These are phyloP conservation scores for Tonatia bakeri DNA, from an alignment of 2,113 vertebrate species.

Conservation along the genomic window DNA sequence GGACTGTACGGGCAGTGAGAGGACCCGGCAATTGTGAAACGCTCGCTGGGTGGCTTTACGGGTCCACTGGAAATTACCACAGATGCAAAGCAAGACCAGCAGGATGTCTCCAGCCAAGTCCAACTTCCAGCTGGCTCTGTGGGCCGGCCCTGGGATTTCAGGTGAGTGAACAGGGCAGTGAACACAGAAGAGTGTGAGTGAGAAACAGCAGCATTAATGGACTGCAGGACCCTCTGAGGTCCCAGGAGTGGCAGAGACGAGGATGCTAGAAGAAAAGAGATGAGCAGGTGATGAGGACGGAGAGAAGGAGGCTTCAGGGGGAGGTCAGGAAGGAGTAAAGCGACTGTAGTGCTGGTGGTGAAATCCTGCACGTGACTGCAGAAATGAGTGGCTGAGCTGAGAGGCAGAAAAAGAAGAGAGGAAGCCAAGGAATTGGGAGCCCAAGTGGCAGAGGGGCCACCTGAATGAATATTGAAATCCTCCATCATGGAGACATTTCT, in stretches of 20 bases:
- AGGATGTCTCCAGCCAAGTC: neutral
- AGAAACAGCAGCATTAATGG: neutral
- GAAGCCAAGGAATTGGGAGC: neutral
- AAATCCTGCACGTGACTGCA: neutral
- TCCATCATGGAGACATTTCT: neutral
- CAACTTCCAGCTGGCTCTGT: neutral
- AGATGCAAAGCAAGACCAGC: neutral
- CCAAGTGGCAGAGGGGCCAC: too few species aligned
- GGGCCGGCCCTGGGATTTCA: neutral
- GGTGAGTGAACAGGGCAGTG: too few species aligned
- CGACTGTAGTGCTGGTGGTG: neutral
- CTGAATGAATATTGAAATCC: neutral
- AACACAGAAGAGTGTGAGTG: too few species aligned
- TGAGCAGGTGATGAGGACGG: fast-evolving
- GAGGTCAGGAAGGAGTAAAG: neutral
- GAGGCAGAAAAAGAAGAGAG: neutral
- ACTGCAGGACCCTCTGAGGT: neutral
- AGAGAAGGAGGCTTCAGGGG: neutral
- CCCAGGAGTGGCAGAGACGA: neutral
- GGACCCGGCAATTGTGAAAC: neutral
- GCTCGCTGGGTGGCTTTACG: neutral
- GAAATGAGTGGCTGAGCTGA: neutral
- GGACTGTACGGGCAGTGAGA: neutral
- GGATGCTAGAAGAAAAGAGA: neutral
- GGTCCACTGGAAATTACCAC: neutral